These are phyloP conservation scores for Columba livia DNA, from an alignment of 2,113 vertebrate species.

Conservation along the genomic window DNA sequence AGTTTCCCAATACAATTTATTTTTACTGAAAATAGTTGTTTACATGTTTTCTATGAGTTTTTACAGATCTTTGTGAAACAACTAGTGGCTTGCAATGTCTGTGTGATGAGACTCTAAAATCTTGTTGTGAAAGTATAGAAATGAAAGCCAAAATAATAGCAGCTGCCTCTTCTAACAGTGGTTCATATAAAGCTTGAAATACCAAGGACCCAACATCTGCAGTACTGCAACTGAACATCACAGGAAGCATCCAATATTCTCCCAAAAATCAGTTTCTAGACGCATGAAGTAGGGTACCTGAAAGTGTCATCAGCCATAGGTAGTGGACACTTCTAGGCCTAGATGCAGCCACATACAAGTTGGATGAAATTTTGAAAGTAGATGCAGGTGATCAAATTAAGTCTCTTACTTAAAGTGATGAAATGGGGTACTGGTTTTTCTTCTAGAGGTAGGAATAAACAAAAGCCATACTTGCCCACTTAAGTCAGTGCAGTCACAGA, in stretches of 20 bases:
- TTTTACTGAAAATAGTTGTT: background rate
- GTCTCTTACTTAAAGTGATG: background rate
- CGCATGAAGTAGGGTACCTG: background rate
- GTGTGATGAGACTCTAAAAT: background rate
- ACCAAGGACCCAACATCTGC: background rate
- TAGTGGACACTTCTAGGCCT: background rate
- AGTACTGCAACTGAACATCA: background rate
- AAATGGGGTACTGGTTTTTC: rapidly evolving
- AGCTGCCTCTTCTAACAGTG: background rate
- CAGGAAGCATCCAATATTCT: background rate
- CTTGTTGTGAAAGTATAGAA: background rate
- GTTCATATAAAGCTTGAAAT: background rate
- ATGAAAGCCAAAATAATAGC: background rate
- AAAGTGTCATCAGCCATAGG: background rate
- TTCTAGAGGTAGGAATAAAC: background rate
- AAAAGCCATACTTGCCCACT: background rate
- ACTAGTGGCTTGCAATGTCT: background rate
- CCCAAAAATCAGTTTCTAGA: background rate
- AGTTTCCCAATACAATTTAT: background rate
- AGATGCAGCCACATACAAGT: background rate
- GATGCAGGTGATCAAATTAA: background rate
- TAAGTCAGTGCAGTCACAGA: background rate
- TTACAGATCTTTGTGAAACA: background rate
- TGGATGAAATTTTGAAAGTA: background rate
- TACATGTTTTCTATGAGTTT: background rate